Conservation (phyloP, 1,140 invertebrate species). For the Brachionus koreanus region DNA sequence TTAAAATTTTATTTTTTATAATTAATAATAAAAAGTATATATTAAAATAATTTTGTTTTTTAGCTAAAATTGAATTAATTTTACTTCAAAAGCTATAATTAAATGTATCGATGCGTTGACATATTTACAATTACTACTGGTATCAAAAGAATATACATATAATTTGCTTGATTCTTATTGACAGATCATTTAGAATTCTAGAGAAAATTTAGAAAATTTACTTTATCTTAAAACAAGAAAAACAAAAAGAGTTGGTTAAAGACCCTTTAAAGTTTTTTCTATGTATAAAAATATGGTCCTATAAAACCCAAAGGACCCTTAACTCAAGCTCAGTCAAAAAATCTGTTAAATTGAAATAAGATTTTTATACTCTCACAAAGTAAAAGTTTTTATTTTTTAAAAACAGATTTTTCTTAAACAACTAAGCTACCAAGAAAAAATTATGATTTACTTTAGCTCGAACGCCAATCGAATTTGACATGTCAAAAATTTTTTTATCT, state of each 20-base stretch:
- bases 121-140: background rate
- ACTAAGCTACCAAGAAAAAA: background rate
- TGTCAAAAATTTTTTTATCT: background rate
- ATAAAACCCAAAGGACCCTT: background rate
- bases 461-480: background rate
- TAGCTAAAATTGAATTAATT: background rate
- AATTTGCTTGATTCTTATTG: background rate
- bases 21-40: background rate
- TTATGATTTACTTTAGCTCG: background rate
- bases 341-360: background rate
- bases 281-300: background rate
- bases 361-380: background rate
- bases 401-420: background rate
- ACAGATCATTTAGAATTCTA: slow-evolving; percentile 13
- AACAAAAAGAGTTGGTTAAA: background rate
- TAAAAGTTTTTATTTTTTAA: background rate
- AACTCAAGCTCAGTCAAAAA: background rate
- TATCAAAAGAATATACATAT: background rate
- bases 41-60: background rate
- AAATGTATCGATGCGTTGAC: background rate
- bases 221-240: background rate
- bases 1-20: background rate
- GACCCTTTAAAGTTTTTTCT: background rate
- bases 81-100: background rate
- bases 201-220: background rate